Evolutionary conservation across 2,888 invertebrate species (phyloP).

Genomic region (Synergus itoensis): DNA sequence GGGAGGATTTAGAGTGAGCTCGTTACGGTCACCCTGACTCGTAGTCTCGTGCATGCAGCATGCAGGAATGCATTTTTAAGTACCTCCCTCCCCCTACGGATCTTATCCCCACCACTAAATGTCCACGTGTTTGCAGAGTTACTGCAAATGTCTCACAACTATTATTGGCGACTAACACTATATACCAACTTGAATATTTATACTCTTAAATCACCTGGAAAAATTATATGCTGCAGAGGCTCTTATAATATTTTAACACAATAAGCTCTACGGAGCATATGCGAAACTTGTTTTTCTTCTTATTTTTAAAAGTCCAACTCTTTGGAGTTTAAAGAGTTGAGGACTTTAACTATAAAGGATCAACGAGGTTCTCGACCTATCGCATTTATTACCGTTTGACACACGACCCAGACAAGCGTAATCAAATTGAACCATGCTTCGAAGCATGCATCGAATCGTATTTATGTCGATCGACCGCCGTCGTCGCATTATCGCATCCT

Average conservation of each 20-base stretch:
- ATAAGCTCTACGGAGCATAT: too few relatives aligned
- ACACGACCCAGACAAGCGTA: constrained; percentile 58
- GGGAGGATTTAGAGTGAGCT: constrained; percentile 22
- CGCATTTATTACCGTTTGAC: constrained; percentile 53
- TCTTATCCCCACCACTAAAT: neutral
- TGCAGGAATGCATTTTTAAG: constrained; percentile 24
- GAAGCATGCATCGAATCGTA: constrained; percentile 60
- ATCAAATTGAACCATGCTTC: constrained; percentile 61
- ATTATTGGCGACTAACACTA: neutral
- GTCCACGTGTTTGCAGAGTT: neutral
- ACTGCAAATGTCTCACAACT: neutral
- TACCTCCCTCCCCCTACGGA: neutral
- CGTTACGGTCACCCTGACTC: constrained; percentile 19
- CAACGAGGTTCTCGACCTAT: constrained; percentile 51
- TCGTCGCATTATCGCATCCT: constrained; percentile 22
- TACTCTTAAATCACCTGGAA: too few relatives aligned
- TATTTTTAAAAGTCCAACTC: neutral
- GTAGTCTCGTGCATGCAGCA: constrained; percentile 1
- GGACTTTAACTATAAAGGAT: neutral
- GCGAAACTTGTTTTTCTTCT: neutral
- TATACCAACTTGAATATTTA: too few relatives aligned
- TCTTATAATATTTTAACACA: too few relatives aligned
- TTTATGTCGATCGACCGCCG: constrained; percentile 51
- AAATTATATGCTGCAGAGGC: too few relatives aligned
- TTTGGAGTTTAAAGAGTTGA: neutral